These are phyloP conservation scores for Elysia chlorotica DNA, from an alignment of 1,140 invertebrate species.

Conservation along the genomic window DNA sequence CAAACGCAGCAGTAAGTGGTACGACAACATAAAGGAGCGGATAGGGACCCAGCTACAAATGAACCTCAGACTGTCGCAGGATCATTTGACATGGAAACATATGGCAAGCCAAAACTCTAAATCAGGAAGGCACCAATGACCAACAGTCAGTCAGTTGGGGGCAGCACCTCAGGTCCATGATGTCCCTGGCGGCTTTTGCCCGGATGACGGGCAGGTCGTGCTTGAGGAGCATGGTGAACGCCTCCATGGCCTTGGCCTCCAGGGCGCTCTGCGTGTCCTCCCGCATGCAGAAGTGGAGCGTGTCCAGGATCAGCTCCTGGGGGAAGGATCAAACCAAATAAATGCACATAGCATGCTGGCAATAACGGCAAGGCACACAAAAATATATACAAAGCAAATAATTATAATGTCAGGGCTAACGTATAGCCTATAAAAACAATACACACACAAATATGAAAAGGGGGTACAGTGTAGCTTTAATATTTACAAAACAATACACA, in stretches of 20 bases:
- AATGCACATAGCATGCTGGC: no score
- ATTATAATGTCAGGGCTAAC: background rate
- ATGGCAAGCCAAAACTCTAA: no score
- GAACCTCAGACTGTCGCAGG: no score
- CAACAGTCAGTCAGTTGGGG: no score
- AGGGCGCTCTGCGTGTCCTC: conserved; percentile 58
- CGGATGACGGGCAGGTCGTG: conserved; percentile 46
- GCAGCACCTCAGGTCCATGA: conserved; percentile 63
- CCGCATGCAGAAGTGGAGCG: conserved; percentile 60
- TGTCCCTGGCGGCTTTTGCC: conserved; percentile 59
- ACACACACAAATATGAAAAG: background rate
- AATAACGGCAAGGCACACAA: no score
- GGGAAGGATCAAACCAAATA: no score
- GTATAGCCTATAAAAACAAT: background rate
- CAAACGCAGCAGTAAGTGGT: no score
- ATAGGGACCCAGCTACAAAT: no score
- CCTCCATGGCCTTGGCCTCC: conserved; percentile 53
- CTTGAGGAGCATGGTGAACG: conserved; percentile 52
- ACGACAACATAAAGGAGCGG: no score
- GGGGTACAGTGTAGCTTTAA: background rate
- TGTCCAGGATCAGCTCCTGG: conserved; percentile 59
- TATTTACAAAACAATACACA: background rate
- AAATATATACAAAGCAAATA: background rate
- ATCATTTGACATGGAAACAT: no score
- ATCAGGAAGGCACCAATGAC: no score